Evolutionary conservation across 2,797 vertebrate genomes (phyloP).

Genomic region (Mormyrops attenuatus): DNA sequence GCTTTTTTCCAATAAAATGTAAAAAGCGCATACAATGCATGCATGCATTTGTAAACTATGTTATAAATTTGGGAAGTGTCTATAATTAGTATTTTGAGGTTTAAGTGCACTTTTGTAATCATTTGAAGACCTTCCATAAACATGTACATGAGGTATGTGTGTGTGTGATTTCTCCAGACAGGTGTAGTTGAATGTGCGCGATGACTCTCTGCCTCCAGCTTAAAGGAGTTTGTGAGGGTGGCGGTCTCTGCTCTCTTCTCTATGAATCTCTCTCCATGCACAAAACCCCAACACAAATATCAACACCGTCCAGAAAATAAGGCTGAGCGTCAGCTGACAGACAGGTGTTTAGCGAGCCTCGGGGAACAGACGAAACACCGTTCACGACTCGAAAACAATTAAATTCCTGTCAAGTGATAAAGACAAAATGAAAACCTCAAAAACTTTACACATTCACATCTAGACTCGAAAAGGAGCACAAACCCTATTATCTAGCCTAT

Average conservation of each 20-base stretch:
- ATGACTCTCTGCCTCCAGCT: neutral
- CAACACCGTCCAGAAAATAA: neutral
- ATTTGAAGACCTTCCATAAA: neutral
- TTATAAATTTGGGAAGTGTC: neutral
- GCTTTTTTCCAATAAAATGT: neutral
- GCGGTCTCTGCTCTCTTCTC: neutral
- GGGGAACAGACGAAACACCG: conserved; percentile 3
- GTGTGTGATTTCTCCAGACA: neutral
- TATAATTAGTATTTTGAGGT: neutral
- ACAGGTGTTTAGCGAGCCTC: neutral
- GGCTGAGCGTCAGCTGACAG: neutral
- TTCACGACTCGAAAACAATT: conserved; percentile 9
- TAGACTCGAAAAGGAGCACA: neutral
- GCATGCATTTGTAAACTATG: neutral
- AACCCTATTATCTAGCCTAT: neutral
- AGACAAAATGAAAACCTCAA: conserved; percentile 14
- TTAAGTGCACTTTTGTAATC: neutral
- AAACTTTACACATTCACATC: neutral
- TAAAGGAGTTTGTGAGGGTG: neutral
- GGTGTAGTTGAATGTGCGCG: neutral
- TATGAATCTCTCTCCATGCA: neutral
- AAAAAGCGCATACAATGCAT: neutral
- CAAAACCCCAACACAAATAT: neutral
- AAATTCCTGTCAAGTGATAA: conserved; percentile 11
- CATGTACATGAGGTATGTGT: neutral